phyloP scores from a whole-genome alignment of 2,888 invertebrate species.

The Agriopis aurantiaria region DNA sequence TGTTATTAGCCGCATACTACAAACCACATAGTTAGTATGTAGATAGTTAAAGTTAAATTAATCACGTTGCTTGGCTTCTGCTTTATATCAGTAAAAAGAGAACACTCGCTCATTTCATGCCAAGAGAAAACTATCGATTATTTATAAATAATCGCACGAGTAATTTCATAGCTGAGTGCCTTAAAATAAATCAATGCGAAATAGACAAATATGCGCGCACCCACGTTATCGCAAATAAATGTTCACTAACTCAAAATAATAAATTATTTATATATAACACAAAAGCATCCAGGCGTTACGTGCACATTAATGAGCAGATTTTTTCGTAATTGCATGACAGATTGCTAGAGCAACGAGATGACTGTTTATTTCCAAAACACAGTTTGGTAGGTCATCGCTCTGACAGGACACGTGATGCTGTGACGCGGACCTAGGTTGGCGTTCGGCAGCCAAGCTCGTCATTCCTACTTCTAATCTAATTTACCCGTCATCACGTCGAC shows the following conservation, averaged over 20 bases:
- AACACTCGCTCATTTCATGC: conserved; percentile 18
- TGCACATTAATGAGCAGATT: conserved; percentile 61
- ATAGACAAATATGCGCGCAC: conserved; percentile 59
- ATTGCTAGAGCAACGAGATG: conserved; percentile 55
- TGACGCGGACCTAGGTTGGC: conserved; percentile 64
- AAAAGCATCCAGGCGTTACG: conserved; percentile 49
- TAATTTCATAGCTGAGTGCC: conserved; percentile 34
- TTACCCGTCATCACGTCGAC: conserved; percentile 53
- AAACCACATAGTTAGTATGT: conserved; percentile 8
- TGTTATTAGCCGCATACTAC: neutral
- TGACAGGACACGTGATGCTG: conserved; percentile 74
- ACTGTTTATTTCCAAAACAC: conserved; percentile 80
- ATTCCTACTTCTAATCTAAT: conserved; percentile 66
- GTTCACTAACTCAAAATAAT: conserved; percentile 58
- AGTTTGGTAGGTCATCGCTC: conserved; percentile 74
- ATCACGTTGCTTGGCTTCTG: conserved; percentile 20
- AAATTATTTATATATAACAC: conserved; percentile 56
- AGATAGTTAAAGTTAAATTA: conserved; percentile 18
- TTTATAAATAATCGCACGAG: conserved; percentile 28
- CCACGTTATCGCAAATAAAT: conserved; percentile 58
- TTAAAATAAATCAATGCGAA: conserved; percentile 53
- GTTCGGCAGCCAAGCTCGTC: conserved; percentile 61
- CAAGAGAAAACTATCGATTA: conserved; percentile 25
- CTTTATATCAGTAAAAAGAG: conserved; percentile 22
- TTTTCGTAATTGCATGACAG: conserved; percentile 62